Evolutionary conservation across 1,140 invertebrate genomes (phyloP).

Genomic region (Brachionus sp.): DNA sequence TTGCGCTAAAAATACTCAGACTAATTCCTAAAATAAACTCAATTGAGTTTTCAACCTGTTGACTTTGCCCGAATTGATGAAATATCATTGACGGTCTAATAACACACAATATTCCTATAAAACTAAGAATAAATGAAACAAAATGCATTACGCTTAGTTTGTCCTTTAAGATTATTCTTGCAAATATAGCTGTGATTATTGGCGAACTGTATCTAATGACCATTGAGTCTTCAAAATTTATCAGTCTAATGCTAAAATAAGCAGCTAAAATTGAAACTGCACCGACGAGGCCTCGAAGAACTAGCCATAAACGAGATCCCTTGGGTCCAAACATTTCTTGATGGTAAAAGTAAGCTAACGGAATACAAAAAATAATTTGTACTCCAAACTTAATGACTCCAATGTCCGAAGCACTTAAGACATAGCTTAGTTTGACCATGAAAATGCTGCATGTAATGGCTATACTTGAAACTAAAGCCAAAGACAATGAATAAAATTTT

Average conservation of each 20-base stretch:
- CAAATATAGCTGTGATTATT: constrained; percentile 40
- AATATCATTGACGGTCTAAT: constrained; percentile 14
- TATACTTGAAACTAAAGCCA: constrained; percentile 4
- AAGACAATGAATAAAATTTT: background rate
- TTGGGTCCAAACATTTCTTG: constrained; percentile 40
- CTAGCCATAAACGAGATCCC: constrained; percentile 6
- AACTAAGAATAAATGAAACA: background rate
- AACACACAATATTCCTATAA: constrained; percentile 29
- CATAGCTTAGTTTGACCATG: constrained; percentile 23
- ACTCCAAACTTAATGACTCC: constrained; percentile 10
- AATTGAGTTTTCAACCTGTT: background rate
- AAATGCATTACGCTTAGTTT: constrained; percentile 9
- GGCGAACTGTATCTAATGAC: constrained; percentile 41
- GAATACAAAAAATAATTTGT: constrained; percentile 34
- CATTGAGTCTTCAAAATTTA: constrained; percentile 37
- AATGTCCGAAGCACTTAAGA: constrained; percentile 22
- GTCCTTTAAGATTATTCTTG: constrained; percentile 26
- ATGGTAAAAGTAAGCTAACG: constrained; percentile 30
- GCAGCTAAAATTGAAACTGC: background rate
- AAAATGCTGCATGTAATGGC: constrained; percentile 41
- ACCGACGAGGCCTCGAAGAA: constrained; percentile 9
- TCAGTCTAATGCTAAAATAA: constrained; percentile 31
- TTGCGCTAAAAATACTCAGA: constrained; percentile 13
- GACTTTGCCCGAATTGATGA: constrained; percentile 12
- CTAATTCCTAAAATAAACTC: constrained; percentile 14